Evolutionary conservation across 2,888 invertebrate genomes (phyloP), one percentile per base, ranked within the genome.

Genomic region (Polydrusus cervinus): DNA sequence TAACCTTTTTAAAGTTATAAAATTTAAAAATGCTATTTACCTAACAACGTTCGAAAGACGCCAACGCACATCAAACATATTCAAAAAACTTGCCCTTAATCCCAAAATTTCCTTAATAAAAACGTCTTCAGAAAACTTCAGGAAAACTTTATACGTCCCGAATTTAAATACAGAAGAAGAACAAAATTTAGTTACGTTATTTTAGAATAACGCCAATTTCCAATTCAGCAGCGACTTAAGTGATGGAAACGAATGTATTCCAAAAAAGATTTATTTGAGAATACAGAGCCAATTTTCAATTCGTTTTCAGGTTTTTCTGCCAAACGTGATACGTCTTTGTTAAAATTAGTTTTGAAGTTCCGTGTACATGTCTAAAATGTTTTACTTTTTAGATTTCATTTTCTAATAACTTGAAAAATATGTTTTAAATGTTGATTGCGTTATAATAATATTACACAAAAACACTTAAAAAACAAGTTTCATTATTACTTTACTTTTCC

Each of bases 51-150:
- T 34, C 34, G 34, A 34, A 34, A 34, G 34, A 34, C 34, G 9
- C 8, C 34, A 7, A 34, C 34, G 30, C 30, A 30, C 30, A 30
- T 30, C 30, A 30, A 30, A 34, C n/a, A 43, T 43, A n/a, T 43
- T n/a, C n/a, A 11, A 43, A 43, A 13, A 13, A 43, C 43, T n/a
- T 43, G 3, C 1, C 20, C 34, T 14, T 34, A 55, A 55, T 34
- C 55, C 13, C 1, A 34, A 30, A 80, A 80, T 79, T 80, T 80
- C 78, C 79, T 7, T 43, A 20, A 43, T 49, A 47, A 38, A 34
- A 49, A 25, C 10, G 14, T 80, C 77, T 74, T 71, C 76, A 71
- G 74, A 81, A 81, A 80, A 81, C 80, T 80, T 80, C 80, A 83
- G 82, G 83, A 20, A 6, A 62, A 62, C 43, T 62, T 62, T 62